Conservation (phyloP, 2,797 vertebrate species). For the Spinus pinus region DNA sequence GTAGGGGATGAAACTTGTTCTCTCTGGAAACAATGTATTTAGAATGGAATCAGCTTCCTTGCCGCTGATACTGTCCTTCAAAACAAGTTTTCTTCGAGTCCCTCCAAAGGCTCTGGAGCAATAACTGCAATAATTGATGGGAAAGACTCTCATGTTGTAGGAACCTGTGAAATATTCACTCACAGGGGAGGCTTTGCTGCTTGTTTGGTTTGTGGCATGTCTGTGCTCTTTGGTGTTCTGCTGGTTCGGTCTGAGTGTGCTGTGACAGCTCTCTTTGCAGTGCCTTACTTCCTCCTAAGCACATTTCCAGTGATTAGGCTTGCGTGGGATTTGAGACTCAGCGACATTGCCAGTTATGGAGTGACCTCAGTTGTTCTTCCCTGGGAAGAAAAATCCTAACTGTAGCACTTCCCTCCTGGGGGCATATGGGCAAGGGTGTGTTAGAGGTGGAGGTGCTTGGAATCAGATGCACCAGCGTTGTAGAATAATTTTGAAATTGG, state of each 20-base stretch:
- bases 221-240: neutral
- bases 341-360: neutral
- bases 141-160: neutral
- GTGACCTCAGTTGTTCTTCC: neutral
- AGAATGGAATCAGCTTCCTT: neutral
- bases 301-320: neutral
- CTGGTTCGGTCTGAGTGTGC: neutral
- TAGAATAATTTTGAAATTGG: neutral
- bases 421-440: neutral
- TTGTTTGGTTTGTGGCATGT: neutral
- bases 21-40: neutral
- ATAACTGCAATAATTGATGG: neutral
- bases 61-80: neutral
- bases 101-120: neutral
- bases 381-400: neutral
- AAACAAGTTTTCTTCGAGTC: neutral
- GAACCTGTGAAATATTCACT: neutral
- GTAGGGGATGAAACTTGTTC: neutral
- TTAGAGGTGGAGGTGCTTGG: neutral
- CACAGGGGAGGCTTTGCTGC: neutral
- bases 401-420: neutral
- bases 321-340: neutral
- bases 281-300: neutral
- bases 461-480: accelerated
- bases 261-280: neutral